Evolutionary conservation across 1,140 invertebrate species (phyloP), one percentile per base, ranked within the genome.

Genomic region (Tribolium castaneum): DNA sequence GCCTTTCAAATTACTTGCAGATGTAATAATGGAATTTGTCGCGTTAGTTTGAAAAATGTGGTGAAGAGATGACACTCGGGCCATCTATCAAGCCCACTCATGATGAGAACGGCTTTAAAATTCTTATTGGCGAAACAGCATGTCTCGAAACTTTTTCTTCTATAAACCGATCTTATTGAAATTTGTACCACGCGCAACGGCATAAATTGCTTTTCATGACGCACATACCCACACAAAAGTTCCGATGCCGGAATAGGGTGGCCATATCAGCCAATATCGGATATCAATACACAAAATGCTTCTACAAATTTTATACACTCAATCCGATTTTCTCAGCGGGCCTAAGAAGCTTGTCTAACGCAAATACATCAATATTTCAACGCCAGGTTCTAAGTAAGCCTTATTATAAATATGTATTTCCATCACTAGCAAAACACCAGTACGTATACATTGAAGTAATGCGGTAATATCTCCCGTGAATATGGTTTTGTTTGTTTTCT

Each of bases 81-180:
- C 54, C 54, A 59, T 59, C 54, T 59, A 59, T 59, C 54, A 59
- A 59, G n/a, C 54, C 6, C 9, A n/a, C 14, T 59, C 54, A 25
- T 59, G n/a, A 54, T 13, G 52, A 16, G 6, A 10, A 25, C 30
- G 54, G 10, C 54, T 59, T 59, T n/a, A 59, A 59, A 59, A 22
- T 59, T 25, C 54, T 13, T 52, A 52, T 14, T 52, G 51, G 13
- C 16, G 13, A 52, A 16, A 25, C 54, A 22, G 54, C 16, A 25
- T 59, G 16, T 25, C 19, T 4, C 19, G 9, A 59, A 59, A 59
- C 6, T 59, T 59, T 59, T 59, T 59, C 54, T 59, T 59, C 10
- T 59, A 59, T 59, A 59, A 59, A 59, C 54, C 54, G 54, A 59
- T 25, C 54, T 59, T 59, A 59, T 59, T 59, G 54, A 59, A 59